These are phyloP conservation scores for Brachyrhaphis roseni DNA, from an alignment of 2,797 vertebrate species.

Conservation along the genomic window DNA sequence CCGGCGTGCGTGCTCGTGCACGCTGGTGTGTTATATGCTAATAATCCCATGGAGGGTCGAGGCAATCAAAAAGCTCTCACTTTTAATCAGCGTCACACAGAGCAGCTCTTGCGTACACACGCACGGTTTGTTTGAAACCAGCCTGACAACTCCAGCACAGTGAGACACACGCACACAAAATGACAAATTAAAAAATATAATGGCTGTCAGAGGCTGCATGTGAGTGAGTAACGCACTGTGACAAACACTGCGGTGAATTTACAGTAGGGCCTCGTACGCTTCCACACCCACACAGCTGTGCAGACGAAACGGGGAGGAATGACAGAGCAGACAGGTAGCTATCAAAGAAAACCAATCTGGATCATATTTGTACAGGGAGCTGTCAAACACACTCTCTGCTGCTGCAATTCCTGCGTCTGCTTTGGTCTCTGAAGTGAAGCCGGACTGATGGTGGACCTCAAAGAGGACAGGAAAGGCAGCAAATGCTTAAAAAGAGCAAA, in stretches of 20 bases:
- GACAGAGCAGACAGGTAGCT: slow-evolving; percentile 14
- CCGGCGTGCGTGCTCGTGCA: slow-evolving; percentile 9
- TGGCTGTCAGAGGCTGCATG: slow-evolving; percentile 6
- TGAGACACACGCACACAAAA: slow-evolving; percentile 11
- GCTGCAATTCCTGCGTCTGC: slow-evolving; percentile 6
- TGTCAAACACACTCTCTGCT: slow-evolving; percentile 11
- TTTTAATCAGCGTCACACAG: slow-evolving; percentile 71
- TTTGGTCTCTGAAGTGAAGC: slow-evolving; percentile 21
- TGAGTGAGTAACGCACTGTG: not conserved
- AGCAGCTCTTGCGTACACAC: slow-evolving; percentile 13
- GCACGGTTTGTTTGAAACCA: slow-evolving; percentile 36
- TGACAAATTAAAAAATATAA: slow-evolving; percentile 42
- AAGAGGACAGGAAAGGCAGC: not conserved
- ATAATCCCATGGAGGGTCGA: slow-evolving; percentile 61
- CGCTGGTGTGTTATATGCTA: slow-evolving; percentile 44
- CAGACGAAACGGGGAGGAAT: slow-evolving; percentile 27
- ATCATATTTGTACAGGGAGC: slow-evolving; percentile 34
- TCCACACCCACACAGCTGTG: slow-evolving; percentile 11
- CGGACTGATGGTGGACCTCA: not conserved
- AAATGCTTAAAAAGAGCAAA: not conserved
- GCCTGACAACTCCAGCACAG: slow-evolving; percentile 51
- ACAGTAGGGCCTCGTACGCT: slow-evolving; percentile 7
- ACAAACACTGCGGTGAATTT: slow-evolving; percentile 18
- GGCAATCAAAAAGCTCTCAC: slow-evolving; percentile 71
- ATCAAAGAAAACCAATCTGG: slow-evolving; percentile 36